Conservation (phyloP, 2,888 invertebrate genomes). For the Zele albiditarsus region DNA sequence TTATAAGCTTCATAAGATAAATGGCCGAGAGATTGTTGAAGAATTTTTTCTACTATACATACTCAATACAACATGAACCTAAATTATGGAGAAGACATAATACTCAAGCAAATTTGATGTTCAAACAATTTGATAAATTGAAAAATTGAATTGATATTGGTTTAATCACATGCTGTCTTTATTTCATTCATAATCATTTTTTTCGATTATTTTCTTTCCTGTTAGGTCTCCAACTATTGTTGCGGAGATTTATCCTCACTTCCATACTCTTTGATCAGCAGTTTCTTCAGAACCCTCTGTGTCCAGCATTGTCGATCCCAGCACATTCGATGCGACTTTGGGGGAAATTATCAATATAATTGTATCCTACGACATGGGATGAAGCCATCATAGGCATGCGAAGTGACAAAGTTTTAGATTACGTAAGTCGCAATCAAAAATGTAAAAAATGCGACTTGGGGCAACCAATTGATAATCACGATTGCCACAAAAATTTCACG, state of each 20-base stretch:
- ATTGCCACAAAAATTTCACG: too few species aligned
- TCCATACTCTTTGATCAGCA: not conserved
- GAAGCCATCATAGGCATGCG: conserved; percentile 1
- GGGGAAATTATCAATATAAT: conserved; percentile 12
- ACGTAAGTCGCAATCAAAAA: not conserved
- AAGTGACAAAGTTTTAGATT: not conserved
- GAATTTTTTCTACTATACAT: too few species aligned
- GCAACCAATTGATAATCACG: too few species aligned
- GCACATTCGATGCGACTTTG: not conserved
- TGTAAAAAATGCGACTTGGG: too few species aligned
- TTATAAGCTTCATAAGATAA: too few species aligned
- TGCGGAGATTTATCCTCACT: not conserved
- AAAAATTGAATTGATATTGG: too few species aligned
- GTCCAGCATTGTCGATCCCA: not conserved
- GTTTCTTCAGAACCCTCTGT: not conserved
- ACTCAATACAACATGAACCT: too few species aligned
- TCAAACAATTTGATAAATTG: too few species aligned
- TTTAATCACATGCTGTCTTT: too few species aligned
- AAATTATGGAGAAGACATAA: too few species aligned
- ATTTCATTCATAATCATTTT: not conserved
- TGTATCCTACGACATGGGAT: conserved; percentile 22
- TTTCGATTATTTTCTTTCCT: not conserved
- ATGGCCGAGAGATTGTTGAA: too few species aligned
- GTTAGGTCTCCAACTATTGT: not conserved
- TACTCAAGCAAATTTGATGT: too few species aligned